These are phyloP conservation scores for Cantharis nigra DNA, from an alignment of 2,888 invertebrate genomes.

Conservation along the genomic window DNA sequence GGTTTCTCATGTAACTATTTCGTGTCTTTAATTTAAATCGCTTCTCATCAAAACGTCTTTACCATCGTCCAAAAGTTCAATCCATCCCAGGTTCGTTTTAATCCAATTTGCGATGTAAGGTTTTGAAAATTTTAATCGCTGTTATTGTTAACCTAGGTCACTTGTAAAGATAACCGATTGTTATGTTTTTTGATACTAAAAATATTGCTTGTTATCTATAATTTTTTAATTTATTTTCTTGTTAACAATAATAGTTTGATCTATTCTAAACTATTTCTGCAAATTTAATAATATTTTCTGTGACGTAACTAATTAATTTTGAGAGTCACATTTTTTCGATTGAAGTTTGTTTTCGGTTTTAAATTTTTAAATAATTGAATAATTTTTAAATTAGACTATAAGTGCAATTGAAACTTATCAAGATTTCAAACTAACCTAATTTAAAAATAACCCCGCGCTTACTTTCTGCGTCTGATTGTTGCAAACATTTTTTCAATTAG, in stretches of 20 bases:
- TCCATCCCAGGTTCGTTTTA: background rate
- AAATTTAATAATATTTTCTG: background rate
- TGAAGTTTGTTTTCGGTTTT: background rate
- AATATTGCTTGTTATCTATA: background rate
- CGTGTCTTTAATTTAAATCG: constrained; percentile 32
- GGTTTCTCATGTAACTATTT: constrained; percentile 33
- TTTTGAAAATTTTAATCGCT: background rate
- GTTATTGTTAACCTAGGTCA: background rate
- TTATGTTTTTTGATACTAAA: background rate
- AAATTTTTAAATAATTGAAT: background rate
- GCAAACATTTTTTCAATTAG: background rate
- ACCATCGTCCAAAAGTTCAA: background rate
- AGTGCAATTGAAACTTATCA: background rate
- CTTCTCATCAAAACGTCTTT: background rate
- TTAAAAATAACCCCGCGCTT: background rate
- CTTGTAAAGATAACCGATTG: background rate
- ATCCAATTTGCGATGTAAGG: background rate
- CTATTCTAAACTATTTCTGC: background rate
- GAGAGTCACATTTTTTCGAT: background rate
- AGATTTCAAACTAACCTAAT: background rate
- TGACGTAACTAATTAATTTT: background rate
- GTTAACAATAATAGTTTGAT: background rate
- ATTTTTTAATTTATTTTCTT: background rate
- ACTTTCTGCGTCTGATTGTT: background rate
- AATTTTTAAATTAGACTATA: background rate